A percentile compares a stretch with the other conserved stretches of the same genome.
Conservation (phyloP, 1,140 invertebrate species). For the Teleogryllus occipitalis region DNA sequence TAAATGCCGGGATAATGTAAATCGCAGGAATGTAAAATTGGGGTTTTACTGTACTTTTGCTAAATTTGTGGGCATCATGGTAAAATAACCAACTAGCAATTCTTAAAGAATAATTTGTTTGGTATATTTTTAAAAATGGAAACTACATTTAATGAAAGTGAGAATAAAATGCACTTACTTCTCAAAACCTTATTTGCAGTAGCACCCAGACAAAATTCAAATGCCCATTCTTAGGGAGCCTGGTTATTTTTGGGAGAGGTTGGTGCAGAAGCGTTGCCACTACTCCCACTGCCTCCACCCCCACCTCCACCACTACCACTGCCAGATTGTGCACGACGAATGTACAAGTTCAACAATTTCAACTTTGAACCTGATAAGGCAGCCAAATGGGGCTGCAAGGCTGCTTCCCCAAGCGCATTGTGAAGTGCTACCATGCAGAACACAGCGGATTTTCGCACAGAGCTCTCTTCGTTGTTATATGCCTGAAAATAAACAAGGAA, state of each 20-base stretch:
- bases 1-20: too few relatives aligned
- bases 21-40: too few relatives aligned
- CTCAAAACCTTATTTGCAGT: too few relatives aligned
- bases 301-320: constrained; percentile 35
- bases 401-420: constrained; percentile 72
- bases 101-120: too few relatives aligned
- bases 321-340: constrained; percentile 46
- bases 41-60: too few relatives aligned
- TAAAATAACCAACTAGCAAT: too few relatives aligned
- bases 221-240: neutral
- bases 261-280: constrained; percentile 13
- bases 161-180: too few relatives aligned
- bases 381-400: constrained; percentile 66
- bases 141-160: too few relatives aligned
- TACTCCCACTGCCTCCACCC: constrained; percentile 35
- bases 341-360: constrained; percentile 64
- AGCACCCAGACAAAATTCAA: too few relatives aligned
- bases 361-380: constrained; percentile 77
- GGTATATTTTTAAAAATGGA: too few relatives aligned
- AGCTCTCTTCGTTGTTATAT: constrained; percentile 78
- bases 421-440: constrained; percentile 93
- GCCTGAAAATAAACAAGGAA: constrained; percentile 45
- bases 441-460: constrained; percentile 86
- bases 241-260: constrained; percentile 20
- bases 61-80: too few relatives aligned